Evolutionary conservation across 2,888 invertebrate genomes (phyloP).

Genomic region (Ligdia adustata): DNA sequence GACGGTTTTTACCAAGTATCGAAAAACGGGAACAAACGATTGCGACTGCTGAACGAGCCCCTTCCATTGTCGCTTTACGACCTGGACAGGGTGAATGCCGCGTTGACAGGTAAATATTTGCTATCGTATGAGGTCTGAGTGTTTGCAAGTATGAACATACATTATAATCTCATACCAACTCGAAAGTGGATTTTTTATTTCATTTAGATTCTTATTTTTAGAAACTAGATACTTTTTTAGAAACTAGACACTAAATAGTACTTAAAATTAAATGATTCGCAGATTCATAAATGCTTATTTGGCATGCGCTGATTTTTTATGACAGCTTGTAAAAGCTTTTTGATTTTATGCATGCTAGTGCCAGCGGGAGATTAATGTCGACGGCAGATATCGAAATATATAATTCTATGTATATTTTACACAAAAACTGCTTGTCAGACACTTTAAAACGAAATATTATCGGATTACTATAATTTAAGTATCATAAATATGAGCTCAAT

Average conservation of each 20-base stretch:
- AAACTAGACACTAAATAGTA: slow-evolving; percentile 2
- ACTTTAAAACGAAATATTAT: slow-evolving; percentile 38
- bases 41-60: slow-evolving; percentile 77
- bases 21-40: slow-evolving; percentile 60
- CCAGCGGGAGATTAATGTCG: slow-evolving; percentile 45
- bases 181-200: too few species aligned
- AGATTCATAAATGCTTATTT: slow-evolving; percentile 35
- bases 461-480: slow-evolving; percentile 33
- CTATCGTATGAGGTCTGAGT: slow-evolving; percentile 63
- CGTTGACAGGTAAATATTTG: slow-evolving; percentile 81
- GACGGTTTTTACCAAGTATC: slow-evolving; percentile 69
- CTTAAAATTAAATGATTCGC: slow-evolving; percentile 27
- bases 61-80: slow-evolving; percentile 79
- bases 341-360: slow-evolving; percentile 45
- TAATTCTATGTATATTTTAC: slow-evolving; percentile 35
- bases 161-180: slow-evolving; percentile 56
- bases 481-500: background rate
- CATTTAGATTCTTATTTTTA: too few species aligned
- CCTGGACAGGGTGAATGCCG: slow-evolving; percentile 80
- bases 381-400: slow-evolving; percentile 42
- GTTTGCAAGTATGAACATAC: slow-evolving; percentile 53
- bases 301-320: slow-evolving; percentile 29
- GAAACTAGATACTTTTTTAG: background rate
- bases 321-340: slow-evolving; percentile 46
- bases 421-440: slow-evolving; percentile 38